Evolutionary conservation across 2,113 vertebrate species (phyloP), one percentile per base, ranked within the genome.

Genomic region (Elachura formosa): DNA sequence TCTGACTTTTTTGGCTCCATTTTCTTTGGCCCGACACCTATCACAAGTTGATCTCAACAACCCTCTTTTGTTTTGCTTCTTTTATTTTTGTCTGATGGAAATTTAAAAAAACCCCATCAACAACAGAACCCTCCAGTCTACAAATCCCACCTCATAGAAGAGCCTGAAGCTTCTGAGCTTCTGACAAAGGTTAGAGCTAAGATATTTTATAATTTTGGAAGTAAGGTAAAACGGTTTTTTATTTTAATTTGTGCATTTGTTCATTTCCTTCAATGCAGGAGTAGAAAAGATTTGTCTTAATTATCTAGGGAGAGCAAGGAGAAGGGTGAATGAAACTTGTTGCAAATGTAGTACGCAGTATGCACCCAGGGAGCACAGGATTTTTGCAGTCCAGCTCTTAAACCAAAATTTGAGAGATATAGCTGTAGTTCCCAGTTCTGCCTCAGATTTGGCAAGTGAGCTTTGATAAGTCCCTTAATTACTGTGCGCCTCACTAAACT

Each of bases 11-110:
- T 96, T 95, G 97, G 96, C 96, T 96, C 75, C 93, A 74, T 97
- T 97, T 96, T 96, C 96, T 97, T 97, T 96, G 95, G 96, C 97
- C 82, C 73, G 3, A 73, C 95, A 97, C 97, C 97, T 97, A 96
- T 97, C 94, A 90, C 94, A 75, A 81, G 93, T 87, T 93, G 82
- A 96, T 95, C 96, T 97, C 93, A 49, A 84, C 89, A 84, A 55
- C 92, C 87, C 67, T 74, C 73, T 92, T 88, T 69, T 67, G 63
- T 92, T 91, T 96, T 85, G 55, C 94, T 89, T 66, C 88, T 93
- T 88, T 97, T 90, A 90, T 84, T 93, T 95, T 91, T 92, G 36
- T 89, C 95, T 89, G 76, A 74, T 85, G 87, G 81, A 73, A 90
- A 95, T 91, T 36, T 3, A 15, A 55, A 45, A 63, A 56, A 38